phyloP scores from a whole-genome alignment of 1,140 invertebrate species.

The Pseudomyrmex sp. region DNA sequence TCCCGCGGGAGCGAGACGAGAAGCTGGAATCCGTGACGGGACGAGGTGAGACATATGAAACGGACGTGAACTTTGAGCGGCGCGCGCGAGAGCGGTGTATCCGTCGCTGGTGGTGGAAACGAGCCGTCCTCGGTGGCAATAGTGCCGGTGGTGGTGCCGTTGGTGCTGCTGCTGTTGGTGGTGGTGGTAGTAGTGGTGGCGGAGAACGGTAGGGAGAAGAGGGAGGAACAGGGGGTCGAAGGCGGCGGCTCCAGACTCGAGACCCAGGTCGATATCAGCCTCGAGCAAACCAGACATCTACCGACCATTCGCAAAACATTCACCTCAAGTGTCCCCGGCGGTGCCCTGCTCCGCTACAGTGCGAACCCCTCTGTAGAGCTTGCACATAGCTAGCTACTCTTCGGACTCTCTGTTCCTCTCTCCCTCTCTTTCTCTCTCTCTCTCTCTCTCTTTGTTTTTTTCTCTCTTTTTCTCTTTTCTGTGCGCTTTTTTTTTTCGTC shows the following conservation, averaged over 20 bases:
- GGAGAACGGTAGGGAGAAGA: constrained; percentile 31
- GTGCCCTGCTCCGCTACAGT: constrained; percentile 71
- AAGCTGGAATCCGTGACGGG: constrained; percentile 73
- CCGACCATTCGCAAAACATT: constrained; percentile 86
- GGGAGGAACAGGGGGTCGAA: constrained; percentile 68
- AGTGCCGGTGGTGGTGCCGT: constrained; percentile 44
- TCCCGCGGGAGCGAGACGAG: constrained; percentile 71
- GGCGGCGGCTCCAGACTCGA: constrained; percentile 78
- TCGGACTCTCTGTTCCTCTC: too few species aligned
- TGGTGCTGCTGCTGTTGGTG: background rate
- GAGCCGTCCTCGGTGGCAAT: constrained; percentile 68
- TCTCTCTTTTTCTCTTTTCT: constrained; percentile 32
- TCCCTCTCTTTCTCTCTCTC: constrained; percentile 23
- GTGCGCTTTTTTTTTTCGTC: constrained; percentile 1
- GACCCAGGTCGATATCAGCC: constrained; percentile 84
- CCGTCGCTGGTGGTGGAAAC: constrained; percentile 59
- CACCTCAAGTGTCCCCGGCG: constrained; percentile 84
- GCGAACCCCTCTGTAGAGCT: constrained; percentile 43
- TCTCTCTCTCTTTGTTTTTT: background rate
- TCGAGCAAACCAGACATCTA: constrained; percentile 85
- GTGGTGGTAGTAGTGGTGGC: constrained; percentile 12
- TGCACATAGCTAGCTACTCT: too few species aligned
- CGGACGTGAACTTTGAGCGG: constrained; percentile 80
- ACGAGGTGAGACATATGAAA: constrained; percentile 81
- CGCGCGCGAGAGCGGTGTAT: constrained; percentile 65